phyloP scores from a whole-genome alignment of 2,797 vertebrate species.

The Melanotaenia parkinsoni region DNA sequence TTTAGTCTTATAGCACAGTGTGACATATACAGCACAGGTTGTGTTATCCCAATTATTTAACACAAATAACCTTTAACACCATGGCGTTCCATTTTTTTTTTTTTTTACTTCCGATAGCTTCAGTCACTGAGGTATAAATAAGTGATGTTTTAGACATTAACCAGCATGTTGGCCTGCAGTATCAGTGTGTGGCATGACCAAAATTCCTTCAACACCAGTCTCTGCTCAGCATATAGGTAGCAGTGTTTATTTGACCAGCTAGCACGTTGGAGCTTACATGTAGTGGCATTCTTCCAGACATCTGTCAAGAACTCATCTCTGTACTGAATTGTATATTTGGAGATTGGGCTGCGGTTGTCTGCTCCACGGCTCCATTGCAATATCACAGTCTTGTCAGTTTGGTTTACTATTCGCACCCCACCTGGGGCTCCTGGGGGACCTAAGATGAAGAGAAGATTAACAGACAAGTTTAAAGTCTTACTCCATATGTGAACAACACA shows the following conservation, averaged over 20 bases:
- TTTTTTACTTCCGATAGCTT: slow-evolving; percentile 42
- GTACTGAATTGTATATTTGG: slow-evolving; percentile 93
- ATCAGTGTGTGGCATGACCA: slow-evolving; percentile 36
- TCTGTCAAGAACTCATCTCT: slow-evolving; percentile 83
- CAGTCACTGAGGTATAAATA: slow-evolving; percentile 14
- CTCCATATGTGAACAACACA: slow-evolving; percentile 8
- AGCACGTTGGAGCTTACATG: slow-evolving; percentile 80
- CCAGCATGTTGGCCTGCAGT: slow-evolving; percentile 30
- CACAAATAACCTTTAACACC: slow-evolving; percentile 43
- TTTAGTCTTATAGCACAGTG: slow-evolving; percentile 1
- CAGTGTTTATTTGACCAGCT: slow-evolving; percentile 48
- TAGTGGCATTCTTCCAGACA: slow-evolving; percentile 92
- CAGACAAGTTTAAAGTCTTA: slow-evolving; percentile 9
- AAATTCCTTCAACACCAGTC: slow-evolving; percentile 29
- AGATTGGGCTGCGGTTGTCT: slow-evolving; percentile 97
- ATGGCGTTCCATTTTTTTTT: not conserved
- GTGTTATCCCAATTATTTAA: slow-evolving; percentile 12
- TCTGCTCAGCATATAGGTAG: slow-evolving; percentile 29
- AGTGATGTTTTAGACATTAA: slow-evolving; percentile 43
- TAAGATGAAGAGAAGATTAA: slow-evolving; percentile 54
- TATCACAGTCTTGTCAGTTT: slow-evolving; percentile 84
- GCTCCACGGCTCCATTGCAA: slow-evolving; percentile 95
- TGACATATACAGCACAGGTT: slow-evolving; percentile 14
- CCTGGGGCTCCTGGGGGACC: slow-evolving; percentile 95
- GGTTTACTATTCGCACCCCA: slow-evolving; percentile 88